Evolutionary conservation across 2,113 vertebrate species (phyloP).

Genomic region (Malurus melanocephalus): DNA sequence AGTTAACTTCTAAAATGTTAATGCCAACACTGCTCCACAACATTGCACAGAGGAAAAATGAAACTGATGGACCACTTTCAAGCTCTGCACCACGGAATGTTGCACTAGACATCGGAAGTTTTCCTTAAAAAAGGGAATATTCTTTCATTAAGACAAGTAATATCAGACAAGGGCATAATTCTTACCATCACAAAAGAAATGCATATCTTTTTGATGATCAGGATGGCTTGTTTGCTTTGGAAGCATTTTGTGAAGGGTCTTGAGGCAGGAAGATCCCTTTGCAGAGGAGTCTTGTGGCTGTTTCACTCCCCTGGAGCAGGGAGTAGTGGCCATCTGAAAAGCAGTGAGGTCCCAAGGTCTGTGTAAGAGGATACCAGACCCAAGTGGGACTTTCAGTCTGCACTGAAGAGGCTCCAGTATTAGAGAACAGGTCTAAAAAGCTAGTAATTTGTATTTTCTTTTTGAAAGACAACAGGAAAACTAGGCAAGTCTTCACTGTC

Average conservation of each 20-base stretch:
- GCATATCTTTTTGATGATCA: neutral
- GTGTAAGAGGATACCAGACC: neutral
- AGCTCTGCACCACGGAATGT: neutral
- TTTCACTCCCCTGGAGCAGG: neutral
- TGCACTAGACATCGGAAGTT: neutral
- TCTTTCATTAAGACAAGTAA: neutral
- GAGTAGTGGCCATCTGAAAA: neutral
- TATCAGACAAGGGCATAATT: neutral
- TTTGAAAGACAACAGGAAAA: neutral
- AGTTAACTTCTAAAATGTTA: neutral
- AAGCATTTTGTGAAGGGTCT: neutral
- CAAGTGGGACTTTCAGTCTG: neutral
- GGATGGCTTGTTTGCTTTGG: neutral
- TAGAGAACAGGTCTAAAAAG: neutral
- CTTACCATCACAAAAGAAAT: neutral
- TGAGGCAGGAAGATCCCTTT: neutral
- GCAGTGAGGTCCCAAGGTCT: neutral
- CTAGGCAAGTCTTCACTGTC: neutral
- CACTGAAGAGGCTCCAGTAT: neutral
- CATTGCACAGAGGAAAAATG: neutral
- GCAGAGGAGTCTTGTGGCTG: neutral
- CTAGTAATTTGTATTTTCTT: neutral
- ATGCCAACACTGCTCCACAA: neutral
- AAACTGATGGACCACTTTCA: neutral
- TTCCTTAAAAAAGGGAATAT: neutral